A percentile compares a stretch with the other conserved stretches of the same genome.
These are phyloP conservation scores for Notocelia uddmanniana DNA, from an alignment of 2,888 invertebrate genomes.

Conservation along the genomic window DNA sequence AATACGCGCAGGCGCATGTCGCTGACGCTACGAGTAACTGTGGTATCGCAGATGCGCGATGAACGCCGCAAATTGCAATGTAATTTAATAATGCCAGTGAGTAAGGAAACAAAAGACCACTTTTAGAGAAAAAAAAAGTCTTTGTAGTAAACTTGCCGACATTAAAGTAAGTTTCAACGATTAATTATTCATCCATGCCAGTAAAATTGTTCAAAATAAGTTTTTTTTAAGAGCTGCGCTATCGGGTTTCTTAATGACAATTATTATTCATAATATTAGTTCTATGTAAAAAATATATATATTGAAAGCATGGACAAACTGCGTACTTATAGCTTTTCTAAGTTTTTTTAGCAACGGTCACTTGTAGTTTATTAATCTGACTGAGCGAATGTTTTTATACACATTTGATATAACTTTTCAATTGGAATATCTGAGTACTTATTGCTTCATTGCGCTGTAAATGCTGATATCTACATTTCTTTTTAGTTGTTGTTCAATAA, in stretches of 20 bases:
- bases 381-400: background rate
- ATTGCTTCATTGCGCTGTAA: background rate
- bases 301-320: background rate
- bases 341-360: background rate
- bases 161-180: conserved; percentile 55
- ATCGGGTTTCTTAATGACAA: conserved; percentile 13
- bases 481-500: background rate
- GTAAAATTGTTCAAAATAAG: conserved; percentile 27
- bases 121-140: conserved; percentile 51
- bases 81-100: conserved; percentile 60
- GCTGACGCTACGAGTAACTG: conserved; percentile 50
- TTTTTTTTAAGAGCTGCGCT: conserved; percentile 34
- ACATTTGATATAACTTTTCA: background rate
- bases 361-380: no score
- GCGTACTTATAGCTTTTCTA: background rate
- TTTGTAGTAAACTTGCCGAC: conserved; percentile 53
- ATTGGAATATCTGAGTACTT: background rate
- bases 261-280: background rate
- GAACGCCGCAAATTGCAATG: conserved; percentile 56
- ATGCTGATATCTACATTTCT: background rate
- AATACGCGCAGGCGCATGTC: conserved; percentile 57
- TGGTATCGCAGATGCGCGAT: conserved; percentile 49
- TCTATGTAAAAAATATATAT: background rate
- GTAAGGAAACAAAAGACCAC: conserved; percentile 51
- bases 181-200: conserved; percentile 42